These are phyloP conservation scores for Gopherus flavomarginatus DNA, from an alignment of 2,113 vertebrate genomes.

Conservation along the genomic window DNA sequence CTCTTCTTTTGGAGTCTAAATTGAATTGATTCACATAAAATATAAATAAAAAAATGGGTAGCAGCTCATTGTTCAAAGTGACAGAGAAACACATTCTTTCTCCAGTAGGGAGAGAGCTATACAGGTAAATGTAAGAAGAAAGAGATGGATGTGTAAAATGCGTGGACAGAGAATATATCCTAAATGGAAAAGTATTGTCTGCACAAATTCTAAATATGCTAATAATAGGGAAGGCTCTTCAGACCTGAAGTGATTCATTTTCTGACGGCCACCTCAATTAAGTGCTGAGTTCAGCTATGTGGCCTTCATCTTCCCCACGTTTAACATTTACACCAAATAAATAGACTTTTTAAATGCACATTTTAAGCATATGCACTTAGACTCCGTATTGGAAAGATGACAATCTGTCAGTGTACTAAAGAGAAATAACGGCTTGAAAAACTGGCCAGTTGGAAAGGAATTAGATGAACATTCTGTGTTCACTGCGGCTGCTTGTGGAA, in stretches of 20 bases:
- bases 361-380: background rate
- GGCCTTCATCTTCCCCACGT: background rate
- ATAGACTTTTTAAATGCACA: background rate
- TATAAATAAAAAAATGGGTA: background rate
- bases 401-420: background rate
- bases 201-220: background rate
- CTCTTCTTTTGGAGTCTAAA: background rate
- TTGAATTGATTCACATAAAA: background rate
- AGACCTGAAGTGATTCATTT: background rate
- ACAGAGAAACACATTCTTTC: background rate
- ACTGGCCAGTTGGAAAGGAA: background rate
- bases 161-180: background rate
- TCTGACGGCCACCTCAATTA: background rate
- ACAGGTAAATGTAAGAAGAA: background rate
- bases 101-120: background rate
- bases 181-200: background rate
- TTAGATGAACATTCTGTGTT: background rate
- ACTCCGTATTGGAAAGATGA: background rate
- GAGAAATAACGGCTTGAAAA: background rate
- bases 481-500: background rate
- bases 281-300: background rate
- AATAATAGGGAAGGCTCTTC: background rate
- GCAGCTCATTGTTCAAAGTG: background rate
- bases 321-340: background rate
- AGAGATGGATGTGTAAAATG: background rate